Percentiles rank a stretch among this genome's conserved stretches.
Conservation (phyloP, 2,113 vertebrate genomes). For the Saccopteryx leptura region DNA sequence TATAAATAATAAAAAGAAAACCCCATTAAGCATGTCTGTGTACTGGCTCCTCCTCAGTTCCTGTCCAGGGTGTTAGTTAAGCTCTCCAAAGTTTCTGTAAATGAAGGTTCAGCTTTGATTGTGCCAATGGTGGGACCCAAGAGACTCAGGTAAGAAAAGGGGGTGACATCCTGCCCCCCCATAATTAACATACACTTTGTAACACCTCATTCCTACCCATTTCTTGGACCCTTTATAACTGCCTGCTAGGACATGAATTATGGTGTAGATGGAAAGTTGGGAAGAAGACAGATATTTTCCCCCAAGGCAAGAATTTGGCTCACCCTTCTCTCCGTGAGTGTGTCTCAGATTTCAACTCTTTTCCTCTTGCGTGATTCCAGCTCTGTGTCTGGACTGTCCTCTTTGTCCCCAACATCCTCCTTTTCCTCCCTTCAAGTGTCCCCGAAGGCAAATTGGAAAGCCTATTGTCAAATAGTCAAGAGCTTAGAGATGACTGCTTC, state of each 20-base stretch:
- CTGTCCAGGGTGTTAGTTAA: background rate
- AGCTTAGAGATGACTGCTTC: background rate
- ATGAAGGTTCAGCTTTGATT: background rate
- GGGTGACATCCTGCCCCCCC: background rate
- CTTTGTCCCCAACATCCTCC: background rate
- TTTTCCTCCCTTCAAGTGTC: background rate
- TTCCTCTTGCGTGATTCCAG: background rate
- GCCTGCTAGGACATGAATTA: conserved; percentile 76
- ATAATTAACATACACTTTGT: background rate
- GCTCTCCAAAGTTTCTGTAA: background rate
- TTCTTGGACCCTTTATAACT: background rate
- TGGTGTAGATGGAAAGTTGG: conserved; percentile 1
- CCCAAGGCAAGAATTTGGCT: conserved; percentile 68
- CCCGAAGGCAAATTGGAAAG: background rate
- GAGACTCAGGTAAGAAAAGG: background rate
- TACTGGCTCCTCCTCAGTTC: background rate
- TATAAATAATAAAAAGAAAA: background rate
- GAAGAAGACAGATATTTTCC: conserved; percentile 55
- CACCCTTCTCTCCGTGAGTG: background rate
- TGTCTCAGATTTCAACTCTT: background rate
- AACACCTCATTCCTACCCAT: conserved; percentile 50
- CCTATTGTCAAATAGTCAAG: background rate
- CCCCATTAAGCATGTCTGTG: background rate
- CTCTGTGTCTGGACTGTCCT: background rate
- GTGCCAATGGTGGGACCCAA: background rate